Base-by-base conservation (phyloP, 2,797 vertebrate genomes). In the Enteromius viviparus region DNA sequence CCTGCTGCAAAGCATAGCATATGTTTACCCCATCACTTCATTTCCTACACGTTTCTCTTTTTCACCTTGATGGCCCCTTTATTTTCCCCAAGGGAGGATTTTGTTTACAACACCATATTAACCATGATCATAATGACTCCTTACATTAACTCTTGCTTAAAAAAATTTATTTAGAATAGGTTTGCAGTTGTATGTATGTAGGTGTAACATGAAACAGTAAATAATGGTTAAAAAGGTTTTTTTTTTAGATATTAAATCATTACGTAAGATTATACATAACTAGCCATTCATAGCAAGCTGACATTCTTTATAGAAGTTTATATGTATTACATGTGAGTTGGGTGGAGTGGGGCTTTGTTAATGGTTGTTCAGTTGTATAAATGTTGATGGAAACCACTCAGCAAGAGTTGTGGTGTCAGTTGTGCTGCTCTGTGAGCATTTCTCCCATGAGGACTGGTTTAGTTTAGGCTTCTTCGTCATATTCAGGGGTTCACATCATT, bases 391-490 rank as follows among this genome's bases (percentile, higher is more conserved):
- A 70, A 70, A 68, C 51, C 3, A 14, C 40, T 77, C 5, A 40
- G 12, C 10, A 40, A 40, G 17, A 68, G 17, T 71, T 45, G 17
- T 40, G 53, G 23, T 49, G 37, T 62, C 12, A 62, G 69, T 64
- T 72, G 32, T n/a, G 40, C 40, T 26, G 53, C 64, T 72, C 47
- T 32, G 3, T 75, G 34, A 53, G 29, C 42, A 64, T n/a, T n/a
- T 70, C 15, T 82, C 40, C 55, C 72, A 34, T 74, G 37, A 82
- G 80, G 69, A 83, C 62, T 75, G 78, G 34, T 60, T 86, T 32
- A 62, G 77, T 68, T 64, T 7, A 15, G n/a, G 49, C 10, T 15
- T 45, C 75, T 78, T 19, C 0, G 10, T 60, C 75, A 80, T 83
- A 71, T 76, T 55, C 32, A 58, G 69, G 81, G 81, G 42, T 74